These are phyloP conservation scores for Deroplatys truncata DNA, from an alignment of 2,888 invertebrate genomes.

Conservation along the genomic window DNA sequence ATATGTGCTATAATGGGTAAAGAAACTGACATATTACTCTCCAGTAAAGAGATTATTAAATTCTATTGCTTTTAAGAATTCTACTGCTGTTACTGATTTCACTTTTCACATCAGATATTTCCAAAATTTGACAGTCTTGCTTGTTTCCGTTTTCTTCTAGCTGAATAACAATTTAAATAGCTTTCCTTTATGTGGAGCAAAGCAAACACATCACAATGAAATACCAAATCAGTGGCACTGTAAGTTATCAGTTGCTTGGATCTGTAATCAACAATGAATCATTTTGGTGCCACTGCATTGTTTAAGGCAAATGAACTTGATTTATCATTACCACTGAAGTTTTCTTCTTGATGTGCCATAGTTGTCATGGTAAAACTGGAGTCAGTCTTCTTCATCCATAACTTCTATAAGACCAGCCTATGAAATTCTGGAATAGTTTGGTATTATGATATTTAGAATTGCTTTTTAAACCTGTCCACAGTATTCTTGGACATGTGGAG, in stretches of 20 bases:
- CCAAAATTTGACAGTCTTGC: not conserved
- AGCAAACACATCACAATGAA: not conserved
- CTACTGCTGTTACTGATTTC: not conserved
- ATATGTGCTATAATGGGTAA: not conserved
- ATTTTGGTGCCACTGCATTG: not conserved
- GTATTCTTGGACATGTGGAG: not conserved
- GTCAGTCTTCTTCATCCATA: conserved; percentile 3
- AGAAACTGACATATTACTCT: not conserved
- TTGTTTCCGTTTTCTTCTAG: not conserved
- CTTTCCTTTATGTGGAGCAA: not conserved
- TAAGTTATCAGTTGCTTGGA: not conserved
- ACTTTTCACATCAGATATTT: not conserved
- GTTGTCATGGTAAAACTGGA: not conserved
- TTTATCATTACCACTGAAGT: not conserved
- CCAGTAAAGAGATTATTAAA: not conserved
- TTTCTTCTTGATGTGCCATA: not conserved
- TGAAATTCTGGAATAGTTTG: conserved; percentile 3
- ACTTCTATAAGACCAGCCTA: conserved; percentile 19
- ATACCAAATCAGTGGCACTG: not conserved
- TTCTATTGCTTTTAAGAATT: not conserved
- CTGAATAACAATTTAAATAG: not conserved
- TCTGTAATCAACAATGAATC: not conserved
- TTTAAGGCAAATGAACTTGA: conserved; percentile 6
- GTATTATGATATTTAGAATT: conserved; percentile 14
- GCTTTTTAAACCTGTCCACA: not conserved